A percentile compares a stretch with the other conserved stretches of the same genome.
Conservation (phyloP, 2,888 invertebrate genomes). For the Thalpophila matura region DNA sequence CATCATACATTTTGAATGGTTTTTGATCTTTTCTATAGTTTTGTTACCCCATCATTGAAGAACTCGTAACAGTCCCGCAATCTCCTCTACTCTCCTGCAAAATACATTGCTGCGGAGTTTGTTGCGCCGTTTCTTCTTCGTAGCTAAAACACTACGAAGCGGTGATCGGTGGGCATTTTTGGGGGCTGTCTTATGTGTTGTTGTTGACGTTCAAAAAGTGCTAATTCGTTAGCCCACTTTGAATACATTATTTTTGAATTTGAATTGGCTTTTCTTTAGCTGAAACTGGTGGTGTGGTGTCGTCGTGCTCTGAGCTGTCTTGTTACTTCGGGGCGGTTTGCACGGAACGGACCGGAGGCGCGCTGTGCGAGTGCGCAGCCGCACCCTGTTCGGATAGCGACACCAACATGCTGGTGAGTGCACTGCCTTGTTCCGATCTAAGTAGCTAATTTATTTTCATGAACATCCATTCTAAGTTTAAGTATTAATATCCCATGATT, state of each 20-base stretch:
- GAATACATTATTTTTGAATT: too few relatives aligned
- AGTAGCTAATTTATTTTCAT: neutral
- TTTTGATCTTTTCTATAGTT: neutral
- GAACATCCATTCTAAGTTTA: constrained; percentile 9
- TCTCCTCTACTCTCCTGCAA: neutral
- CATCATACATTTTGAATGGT: neutral
- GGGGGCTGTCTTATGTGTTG: too few relatives aligned
- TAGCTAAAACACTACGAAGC: too few relatives aligned
- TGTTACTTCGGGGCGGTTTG: constrained; percentile 97
- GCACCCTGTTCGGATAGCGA: constrained; percentile 87
- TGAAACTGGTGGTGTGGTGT: constrained; percentile 92
- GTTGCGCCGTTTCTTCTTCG: too few relatives aligned
- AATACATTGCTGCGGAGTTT: neutral
- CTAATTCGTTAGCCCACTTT: too few relatives aligned
- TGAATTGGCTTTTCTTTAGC: too few relatives aligned
- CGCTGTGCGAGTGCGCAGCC: constrained; percentile 94
- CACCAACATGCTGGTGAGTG: constrained; percentile 86
- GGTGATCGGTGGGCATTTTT: too few relatives aligned
- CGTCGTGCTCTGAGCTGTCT: constrained; percentile 93
- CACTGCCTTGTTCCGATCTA: constrained; percentile 1
- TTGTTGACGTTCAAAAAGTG: too few relatives aligned
- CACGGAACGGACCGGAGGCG: constrained; percentile 93
- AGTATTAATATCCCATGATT: constrained; percentile 40
- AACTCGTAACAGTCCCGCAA: too few relatives aligned
- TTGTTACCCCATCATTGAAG: neutral